phyloP scores from a whole-genome alignment of 2,888 invertebrate species.

The Limnephilus lunatus region DNA sequence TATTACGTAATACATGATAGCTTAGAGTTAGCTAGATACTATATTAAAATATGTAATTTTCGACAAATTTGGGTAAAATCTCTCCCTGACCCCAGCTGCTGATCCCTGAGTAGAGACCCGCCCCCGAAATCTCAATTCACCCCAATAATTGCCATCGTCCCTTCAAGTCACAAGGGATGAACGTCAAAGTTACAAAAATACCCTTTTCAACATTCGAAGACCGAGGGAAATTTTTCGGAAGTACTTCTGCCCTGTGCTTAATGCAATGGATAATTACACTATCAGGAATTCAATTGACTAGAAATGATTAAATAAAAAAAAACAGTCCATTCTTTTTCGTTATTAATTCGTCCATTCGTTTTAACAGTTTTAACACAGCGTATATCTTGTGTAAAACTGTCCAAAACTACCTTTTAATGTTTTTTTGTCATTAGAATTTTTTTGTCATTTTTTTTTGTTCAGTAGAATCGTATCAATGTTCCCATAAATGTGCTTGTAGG shows the following conservation, averaged over 20 bases:
- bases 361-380: neutral
- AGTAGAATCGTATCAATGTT: no score
- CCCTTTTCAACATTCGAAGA: neutral
- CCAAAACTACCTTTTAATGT: no score
- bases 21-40: no score
- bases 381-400: neutral
- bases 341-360: neutral
- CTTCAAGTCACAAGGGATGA: conserved; percentile 5
- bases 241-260: neutral
- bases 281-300: neutral
- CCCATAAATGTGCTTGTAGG: no score
- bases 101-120: neutral
- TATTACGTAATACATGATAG: no score
- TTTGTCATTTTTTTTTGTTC: no score
- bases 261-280: neutral
- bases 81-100: neutral
- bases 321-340: neutral
- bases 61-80: neutral
- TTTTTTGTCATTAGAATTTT: no score
- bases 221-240: neutral
- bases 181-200: conserved; percentile 23
- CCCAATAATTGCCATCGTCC: conserved; percentile 39
- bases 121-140: conserved; percentile 10
- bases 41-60: neutral
- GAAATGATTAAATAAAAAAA: neutral